A percentile compares a stretch with the other conserved stretches of the same genome.
phyloP scores from a whole-genome alignment of 1,140 invertebrate species.

The Copidosoma floridanum region DNA sequence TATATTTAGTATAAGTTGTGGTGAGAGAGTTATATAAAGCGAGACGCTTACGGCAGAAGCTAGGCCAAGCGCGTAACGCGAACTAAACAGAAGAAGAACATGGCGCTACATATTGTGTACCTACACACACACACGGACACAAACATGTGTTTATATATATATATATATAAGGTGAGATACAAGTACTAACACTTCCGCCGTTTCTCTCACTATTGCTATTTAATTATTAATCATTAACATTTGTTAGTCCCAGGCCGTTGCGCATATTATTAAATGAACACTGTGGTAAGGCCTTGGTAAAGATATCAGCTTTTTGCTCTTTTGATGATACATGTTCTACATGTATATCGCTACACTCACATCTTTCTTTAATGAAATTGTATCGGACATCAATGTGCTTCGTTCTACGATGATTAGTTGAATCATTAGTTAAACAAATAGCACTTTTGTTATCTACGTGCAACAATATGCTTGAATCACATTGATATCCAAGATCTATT shows the following conservation, averaged over 20 bases:
- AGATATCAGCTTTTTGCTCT: background rate
- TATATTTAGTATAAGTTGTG: too few relatives aligned
- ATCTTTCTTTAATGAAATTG: background rate
- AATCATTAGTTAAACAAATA: background rate
- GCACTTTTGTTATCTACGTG: background rate
- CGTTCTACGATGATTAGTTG: background rate
- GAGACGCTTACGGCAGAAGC: too few relatives aligned
- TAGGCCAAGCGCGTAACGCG: too few relatives aligned
- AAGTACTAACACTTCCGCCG: slow-evolving; percentile 1
- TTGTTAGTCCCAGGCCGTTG: too few relatives aligned
- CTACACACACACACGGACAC: too few relatives aligned
- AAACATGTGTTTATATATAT: too few relatives aligned
- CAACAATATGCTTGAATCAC: background rate
- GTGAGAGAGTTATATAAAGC: too few relatives aligned
- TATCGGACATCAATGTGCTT: background rate
- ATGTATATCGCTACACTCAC: background rate
- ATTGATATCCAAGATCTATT: background rate
- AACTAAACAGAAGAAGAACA: too few relatives aligned
- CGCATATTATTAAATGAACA: background rate
- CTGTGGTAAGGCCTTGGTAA: background rate
- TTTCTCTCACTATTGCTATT: background rate
- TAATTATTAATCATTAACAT: background rate
- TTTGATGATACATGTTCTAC: background rate
- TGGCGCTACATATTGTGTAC: too few relatives aligned
- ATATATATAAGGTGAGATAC: too few relatives aligned